These are phyloP conservation scores for Speoplatyrhinus poulsoni DNA, from an alignment of 2,113 vertebrate species.

Conservation along the genomic window DNA sequence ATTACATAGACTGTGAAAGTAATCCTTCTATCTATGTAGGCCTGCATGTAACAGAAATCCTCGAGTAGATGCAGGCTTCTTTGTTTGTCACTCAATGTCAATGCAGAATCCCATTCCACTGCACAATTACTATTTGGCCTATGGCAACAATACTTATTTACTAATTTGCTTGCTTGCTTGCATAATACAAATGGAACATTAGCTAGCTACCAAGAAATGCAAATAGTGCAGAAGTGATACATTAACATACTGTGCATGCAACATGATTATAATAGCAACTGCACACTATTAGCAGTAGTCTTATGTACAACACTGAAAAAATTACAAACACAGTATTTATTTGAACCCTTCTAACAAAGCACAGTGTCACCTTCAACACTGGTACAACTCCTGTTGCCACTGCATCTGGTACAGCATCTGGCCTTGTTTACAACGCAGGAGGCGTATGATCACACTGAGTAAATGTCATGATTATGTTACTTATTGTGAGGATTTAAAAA, in stretches of 20 bases:
- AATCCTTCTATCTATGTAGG: no score
- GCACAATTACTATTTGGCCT: no score
- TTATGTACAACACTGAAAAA: neutral
- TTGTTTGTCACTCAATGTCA: neutral
- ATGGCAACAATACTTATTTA: no score
- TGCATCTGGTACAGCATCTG: constrained; percentile 66
- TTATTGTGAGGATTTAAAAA: constrained; percentile 40
- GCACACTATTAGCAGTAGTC: neutral
- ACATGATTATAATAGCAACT: neutral
- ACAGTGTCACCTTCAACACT: constrained; percentile 59
- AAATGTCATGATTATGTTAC: constrained; percentile 66
- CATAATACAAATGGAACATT: no score
- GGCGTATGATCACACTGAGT: constrained; percentile 61
- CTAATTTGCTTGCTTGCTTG: no score
- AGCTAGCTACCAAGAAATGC: no score
- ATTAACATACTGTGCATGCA: constrained; percentile 6
- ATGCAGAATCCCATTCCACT: neutral
- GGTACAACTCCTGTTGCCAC: constrained; percentile 49
- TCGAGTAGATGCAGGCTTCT: no score
- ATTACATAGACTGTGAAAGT: no score
- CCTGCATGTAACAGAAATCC: no score
- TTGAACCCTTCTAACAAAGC: constrained; percentile 38
- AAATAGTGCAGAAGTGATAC: neutral
- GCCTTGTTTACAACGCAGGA: constrained; percentile 61
- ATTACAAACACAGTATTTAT: constrained; percentile 18